A percentile compares a stretch with the other conserved stretches of the same genome.
Evolutionary conservation across 2,797 vertebrate genomes (phyloP).

Genomic region (Tarsius wallacei): DNA sequence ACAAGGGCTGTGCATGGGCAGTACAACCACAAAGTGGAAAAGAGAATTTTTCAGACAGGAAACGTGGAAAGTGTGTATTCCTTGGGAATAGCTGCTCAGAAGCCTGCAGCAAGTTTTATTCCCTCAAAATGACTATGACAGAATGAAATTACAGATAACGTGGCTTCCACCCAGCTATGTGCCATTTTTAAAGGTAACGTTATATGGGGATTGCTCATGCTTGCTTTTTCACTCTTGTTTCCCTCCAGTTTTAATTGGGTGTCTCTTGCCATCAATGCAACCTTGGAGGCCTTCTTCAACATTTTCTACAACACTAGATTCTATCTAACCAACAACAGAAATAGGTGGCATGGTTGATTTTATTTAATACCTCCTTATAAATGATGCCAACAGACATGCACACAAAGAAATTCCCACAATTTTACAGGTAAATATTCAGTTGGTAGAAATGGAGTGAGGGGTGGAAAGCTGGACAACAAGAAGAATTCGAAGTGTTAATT

Average conservation of each 20-base stretch:
- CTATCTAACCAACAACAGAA: neutral
- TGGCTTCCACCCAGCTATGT: neutral
- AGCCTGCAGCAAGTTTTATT: neutral
- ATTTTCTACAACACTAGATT: neutral
- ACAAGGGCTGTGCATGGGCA: neutral
- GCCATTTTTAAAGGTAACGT: neutral
- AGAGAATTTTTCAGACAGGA: neutral
- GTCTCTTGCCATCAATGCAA: neutral
- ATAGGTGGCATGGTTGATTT: neutral
- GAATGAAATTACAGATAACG: neutral
- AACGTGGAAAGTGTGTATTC: fast-evolving
- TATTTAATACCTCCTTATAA: neutral
- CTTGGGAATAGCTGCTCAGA: neutral
- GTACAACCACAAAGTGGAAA: neutral
- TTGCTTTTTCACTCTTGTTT: neutral
- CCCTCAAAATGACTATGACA: fast-evolving
- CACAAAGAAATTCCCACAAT: neutral
- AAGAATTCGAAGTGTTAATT: neutral
- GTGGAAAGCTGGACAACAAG: fast-evolving
- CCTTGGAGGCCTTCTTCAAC: neutral
- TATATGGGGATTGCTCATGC: neutral
- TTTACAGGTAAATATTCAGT: neutral
- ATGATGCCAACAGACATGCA: neutral
- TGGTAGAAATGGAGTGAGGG: neutral
- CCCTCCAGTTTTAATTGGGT: neutral